Conservation (phyloP, 92 coral and sea anemone species). For the Ricordea florida region DNA sequence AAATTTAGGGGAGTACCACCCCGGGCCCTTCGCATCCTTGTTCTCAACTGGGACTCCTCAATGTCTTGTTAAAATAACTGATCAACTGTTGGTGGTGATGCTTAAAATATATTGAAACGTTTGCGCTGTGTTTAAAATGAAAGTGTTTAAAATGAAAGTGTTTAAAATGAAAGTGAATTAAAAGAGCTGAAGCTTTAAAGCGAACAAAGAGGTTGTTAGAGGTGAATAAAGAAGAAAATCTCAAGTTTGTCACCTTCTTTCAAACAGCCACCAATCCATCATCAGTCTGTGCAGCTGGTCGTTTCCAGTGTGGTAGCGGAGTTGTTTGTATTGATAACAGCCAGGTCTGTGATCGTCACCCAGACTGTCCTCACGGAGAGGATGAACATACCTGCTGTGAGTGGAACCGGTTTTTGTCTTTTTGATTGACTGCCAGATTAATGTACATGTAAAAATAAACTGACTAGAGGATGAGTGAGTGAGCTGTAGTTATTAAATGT, state of each 20-base stretch:
- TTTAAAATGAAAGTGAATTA: no score
- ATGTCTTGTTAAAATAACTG: no score
- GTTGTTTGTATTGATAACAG: constrained; percentile 62
- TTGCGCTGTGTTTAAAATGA: no score
- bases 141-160: no score
- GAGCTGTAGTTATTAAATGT: no score
- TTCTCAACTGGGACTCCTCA: no score
- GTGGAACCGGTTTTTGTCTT: constrained; percentile 17
- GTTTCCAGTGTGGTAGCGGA: constrained; percentile 80
- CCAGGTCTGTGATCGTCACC: constrained; percentile 73
- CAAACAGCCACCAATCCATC: constrained; percentile 37
- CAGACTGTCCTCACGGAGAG: constrained; percentile 89
- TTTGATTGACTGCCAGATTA: background rate
- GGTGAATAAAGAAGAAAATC: background rate
- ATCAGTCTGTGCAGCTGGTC: constrained; percentile 49
- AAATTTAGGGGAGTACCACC: no score
- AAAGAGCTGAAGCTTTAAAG: no score
- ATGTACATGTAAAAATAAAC: background rate
- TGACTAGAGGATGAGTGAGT: background rate
- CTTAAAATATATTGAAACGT: no score
- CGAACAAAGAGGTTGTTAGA: background rate
- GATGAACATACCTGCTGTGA: constrained; percentile 87
- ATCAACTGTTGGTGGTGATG: no score
- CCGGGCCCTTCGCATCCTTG: no score
- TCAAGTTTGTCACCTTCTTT: background rate